Evolutionary conservation across 2,113 vertebrate genomes (phyloP), one percentile per base, ranked within the genome.

Genomic region (Cairina moschata): DNA sequence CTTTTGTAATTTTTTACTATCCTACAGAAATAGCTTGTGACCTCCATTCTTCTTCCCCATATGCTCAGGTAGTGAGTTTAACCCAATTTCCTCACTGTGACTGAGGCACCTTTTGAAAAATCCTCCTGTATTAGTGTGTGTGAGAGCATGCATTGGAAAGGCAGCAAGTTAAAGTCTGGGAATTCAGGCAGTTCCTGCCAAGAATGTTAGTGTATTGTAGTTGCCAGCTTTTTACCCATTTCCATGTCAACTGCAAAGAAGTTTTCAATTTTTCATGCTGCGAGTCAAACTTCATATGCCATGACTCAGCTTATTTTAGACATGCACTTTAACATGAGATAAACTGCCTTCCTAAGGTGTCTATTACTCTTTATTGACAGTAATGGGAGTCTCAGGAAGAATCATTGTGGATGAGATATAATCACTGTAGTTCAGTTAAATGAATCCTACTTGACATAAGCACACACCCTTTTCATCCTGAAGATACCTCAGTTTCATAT

Each of bases 331-430:
- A 86, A 11, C 23, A 36, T 36, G 59, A 92, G 26, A 83, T 44
- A 81, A 88, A 86, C 23, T 86, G 32, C 68, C 38, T 71, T 62
- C 40, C 87, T 67, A 69, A 73, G 46, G 59, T 79, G 55, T 69
- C 67, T 93, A 20, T 66, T 96, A 79, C 85, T 88, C 71, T 85
- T 96, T 88, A 83, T 77, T 91, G 69, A 94, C 60, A 87, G 38
- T 67, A 94, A 89, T 67, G 60, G 55, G n/a, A 92, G 28, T 40
- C 62, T 76, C 78, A 76, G 20, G 26, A 59, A 50, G 76, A 93
- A 90, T 91, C 85, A 46, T 21, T 73, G 62, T 55, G 68, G 58
- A 72, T 82, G 54, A 91, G 22, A 58, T 86, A 60, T 42, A 93
- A 74, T 90, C 67, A 54, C 44, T 79, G 44, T 58, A 76, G 67